Evolutionary conservation across 1,140 invertebrate species (phyloP).

Genomic region (Polyergus mexicanus): DNA sequence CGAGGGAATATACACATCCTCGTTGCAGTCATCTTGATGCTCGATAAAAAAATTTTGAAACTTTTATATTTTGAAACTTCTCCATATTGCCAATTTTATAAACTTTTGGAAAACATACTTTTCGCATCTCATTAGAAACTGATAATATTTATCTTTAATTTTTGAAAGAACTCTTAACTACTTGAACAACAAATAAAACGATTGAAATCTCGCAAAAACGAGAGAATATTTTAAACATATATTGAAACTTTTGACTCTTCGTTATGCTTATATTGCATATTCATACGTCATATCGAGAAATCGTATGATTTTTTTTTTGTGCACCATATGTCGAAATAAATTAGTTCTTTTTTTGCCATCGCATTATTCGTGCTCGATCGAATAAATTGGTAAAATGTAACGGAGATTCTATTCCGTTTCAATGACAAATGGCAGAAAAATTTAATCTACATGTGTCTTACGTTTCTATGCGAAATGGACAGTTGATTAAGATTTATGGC

Average conservation of each 20-base stretch:
- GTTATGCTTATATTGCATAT: not conserved
- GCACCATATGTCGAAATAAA: constrained; percentile 19
- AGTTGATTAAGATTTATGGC: constrained; percentile 53
- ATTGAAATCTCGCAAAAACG: too few species aligned
- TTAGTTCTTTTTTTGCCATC: constrained; percentile 11
- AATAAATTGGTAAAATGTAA: constrained; percentile 6
- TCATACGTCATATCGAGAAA: constrained; percentile 8
- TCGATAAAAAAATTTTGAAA: not conserved
- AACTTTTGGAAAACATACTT: too few species aligned
- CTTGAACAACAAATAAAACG: too few species aligned
- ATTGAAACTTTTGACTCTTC: not conserved
- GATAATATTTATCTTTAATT: too few species aligned
- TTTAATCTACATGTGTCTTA: constrained; percentile 30
- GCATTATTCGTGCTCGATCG: constrained; percentile 22
- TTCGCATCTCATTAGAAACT: too few species aligned
- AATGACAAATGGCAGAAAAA: constrained; percentile 23
- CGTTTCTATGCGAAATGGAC: not conserved
- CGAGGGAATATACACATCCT: not conserved
- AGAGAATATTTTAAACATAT: constrained; percentile 11
- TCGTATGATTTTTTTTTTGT: constrained; percentile 17
- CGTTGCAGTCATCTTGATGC: not conserved
- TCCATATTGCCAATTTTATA: too few species aligned
- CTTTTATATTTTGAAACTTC: not conserved
- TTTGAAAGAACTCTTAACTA: too few species aligned
- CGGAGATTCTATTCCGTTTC: constrained; percentile 4